Evolutionary conservation across 2,888 invertebrate genomes (phyloP).

Genomic region (Apotomis capreana): DNA sequence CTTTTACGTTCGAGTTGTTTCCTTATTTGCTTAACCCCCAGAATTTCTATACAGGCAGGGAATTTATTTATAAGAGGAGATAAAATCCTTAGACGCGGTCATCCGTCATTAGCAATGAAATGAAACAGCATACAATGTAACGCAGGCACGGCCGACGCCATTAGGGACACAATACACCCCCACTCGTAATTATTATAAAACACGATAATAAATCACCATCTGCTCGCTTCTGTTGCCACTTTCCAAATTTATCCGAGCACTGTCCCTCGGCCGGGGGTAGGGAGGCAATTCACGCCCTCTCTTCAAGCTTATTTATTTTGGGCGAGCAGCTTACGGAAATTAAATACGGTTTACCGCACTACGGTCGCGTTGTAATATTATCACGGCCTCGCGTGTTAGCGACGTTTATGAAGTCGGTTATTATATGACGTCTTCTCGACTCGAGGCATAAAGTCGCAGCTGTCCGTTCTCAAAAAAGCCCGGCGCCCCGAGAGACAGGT

Average conservation of each 20-base stretch:
- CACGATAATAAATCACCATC: constrained; percentile 80
- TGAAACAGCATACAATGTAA: constrained; percentile 59
- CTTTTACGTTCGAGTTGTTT: constrained; percentile 3
- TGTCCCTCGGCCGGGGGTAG: constrained; percentile 43
- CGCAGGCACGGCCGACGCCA: constrained; percentile 57
- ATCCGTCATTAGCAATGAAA: constrained; percentile 47
- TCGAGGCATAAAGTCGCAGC: constrained; percentile 46
- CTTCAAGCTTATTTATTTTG: constrained; percentile 73
- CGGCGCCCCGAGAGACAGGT: constrained; percentile 52
- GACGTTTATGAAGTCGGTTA: constrained; percentile 49
- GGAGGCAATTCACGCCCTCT: constrained; percentile 68
- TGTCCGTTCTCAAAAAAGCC: constrained; percentile 49
- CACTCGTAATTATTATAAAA: constrained; percentile 78
- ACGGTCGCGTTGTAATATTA: constrained; percentile 61
- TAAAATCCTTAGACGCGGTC: constrained; percentile 33
- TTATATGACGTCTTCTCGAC: constrained; percentile 38
- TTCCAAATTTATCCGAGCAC: constrained; percentile 72
- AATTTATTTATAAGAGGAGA: constrained; percentile 34
- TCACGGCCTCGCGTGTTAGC: constrained; percentile 50
- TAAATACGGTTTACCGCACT: constrained; percentile 69
- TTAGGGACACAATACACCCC: constrained; percentile 66
- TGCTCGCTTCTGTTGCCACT: constrained; percentile 76
- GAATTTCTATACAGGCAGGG: constrained; percentile 12
- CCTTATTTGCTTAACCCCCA: background rate
- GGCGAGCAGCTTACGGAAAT: constrained; percentile 73